Percentiles rank a stretch among this genome's conserved stretches.
Evolutionary conservation across 2,888 invertebrate species (phyloP).

Genomic region (Ormyrus rosae): DNA sequence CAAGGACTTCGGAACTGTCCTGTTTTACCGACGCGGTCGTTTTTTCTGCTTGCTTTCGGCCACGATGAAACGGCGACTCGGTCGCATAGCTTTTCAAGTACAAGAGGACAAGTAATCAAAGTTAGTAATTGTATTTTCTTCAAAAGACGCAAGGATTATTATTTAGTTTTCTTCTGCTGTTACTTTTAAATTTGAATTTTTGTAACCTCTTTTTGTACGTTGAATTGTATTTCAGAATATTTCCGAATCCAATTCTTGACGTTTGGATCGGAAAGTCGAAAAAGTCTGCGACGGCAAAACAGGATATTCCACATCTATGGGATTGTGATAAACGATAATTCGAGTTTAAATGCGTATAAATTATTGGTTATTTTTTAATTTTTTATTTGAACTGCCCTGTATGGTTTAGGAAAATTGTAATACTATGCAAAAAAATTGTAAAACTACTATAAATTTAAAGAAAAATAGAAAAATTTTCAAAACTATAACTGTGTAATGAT

Average conservation of each 20-base stretch:
- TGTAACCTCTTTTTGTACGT: too few relatives aligned
- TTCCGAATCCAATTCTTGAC: too few relatives aligned
- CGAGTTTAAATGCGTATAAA: slow-evolving; percentile 5
- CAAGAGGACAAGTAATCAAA: not conserved
- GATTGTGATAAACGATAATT: slow-evolving; percentile 7
- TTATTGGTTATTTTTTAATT: slow-evolving; percentile 28
- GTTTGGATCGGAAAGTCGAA: not conserved
- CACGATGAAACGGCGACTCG: not conserved
- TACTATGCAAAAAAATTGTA: slow-evolving; percentile 1
- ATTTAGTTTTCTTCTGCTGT: too few relatives aligned
- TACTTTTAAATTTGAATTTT: too few relatives aligned
- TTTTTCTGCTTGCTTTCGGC: not conserved
- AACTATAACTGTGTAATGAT: too few relatives aligned
- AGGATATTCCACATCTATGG: not conserved
- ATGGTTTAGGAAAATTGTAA: not conserved
- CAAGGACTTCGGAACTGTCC: not conserved
- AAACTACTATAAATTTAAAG: not conserved
- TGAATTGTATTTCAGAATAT: not conserved
- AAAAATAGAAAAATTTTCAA: slow-evolving; percentile 1
- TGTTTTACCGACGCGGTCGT: slow-evolving; percentile 30
- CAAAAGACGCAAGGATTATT: too few relatives aligned
- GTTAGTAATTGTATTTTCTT: not conserved
- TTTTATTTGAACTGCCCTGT: slow-evolving; percentile 21
- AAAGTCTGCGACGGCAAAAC: slow-evolving; percentile 4
- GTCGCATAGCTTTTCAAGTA: not conserved